Conservation (phyloP, 2,888 invertebrate genomes). For the Syrphus vitripennis region DNA sequence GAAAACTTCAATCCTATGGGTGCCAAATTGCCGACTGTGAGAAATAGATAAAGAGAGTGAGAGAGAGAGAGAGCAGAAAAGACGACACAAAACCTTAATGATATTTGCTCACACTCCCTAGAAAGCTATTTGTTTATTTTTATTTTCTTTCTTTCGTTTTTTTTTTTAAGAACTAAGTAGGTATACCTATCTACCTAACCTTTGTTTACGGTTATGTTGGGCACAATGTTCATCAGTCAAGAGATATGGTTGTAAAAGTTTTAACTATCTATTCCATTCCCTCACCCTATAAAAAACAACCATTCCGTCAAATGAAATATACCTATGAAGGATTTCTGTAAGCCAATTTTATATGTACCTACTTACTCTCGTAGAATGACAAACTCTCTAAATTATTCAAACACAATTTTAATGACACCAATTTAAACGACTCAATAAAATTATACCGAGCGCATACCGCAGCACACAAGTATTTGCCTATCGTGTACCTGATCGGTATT, state of each 20-base stretch:
- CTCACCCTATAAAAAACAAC: background rate
- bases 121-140: background rate
- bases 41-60: background rate
- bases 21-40: background rate
- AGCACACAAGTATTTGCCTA: constrained; percentile 20
- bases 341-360: background rate
- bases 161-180: background rate
- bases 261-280: background rate
- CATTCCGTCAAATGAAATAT: background rate
- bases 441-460: constrained; percentile 12
- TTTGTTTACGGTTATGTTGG: background rate
- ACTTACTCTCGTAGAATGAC: background rate
- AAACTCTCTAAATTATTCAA: constrained; percentile 15
- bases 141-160: background rate
- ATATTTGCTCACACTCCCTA: background rate
- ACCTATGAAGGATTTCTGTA: background rate
- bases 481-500: constrained; percentile 60
- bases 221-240: background rate
- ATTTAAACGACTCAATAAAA: constrained; percentile 43
- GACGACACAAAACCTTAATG: background rate
- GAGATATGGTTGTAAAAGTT: background rate
- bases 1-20: background rate
- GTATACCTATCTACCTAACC: background rate
- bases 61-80: background rate
- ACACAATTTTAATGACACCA: constrained; percentile 14